phyloP scores from a whole-genome alignment of 2,797 vertebrate species.

The Acipenser oxyrinchus region DNA sequence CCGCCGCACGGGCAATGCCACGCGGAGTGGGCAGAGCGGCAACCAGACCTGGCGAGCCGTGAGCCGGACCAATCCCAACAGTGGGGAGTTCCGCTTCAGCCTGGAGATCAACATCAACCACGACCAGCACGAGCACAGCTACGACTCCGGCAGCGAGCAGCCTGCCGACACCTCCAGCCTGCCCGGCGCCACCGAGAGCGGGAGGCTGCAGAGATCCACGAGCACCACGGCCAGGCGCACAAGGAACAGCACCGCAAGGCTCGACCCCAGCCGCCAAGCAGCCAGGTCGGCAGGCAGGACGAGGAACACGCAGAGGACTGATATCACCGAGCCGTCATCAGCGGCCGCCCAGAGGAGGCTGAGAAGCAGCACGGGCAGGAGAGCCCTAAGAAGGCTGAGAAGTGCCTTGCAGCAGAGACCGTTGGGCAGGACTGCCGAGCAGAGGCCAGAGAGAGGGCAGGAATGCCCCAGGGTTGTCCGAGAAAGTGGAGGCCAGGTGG shows the following conservation, averaged over 20 bases:
- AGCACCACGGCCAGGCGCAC: conserved; percentile 48
- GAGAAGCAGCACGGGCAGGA: conserved; percentile 22
- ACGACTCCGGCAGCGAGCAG: conserved; percentile 48
- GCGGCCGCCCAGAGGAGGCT: conserved; percentile 34
- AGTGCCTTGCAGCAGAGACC: conserved; percentile 11
- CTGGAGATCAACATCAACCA: conserved; percentile 94
- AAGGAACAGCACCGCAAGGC: conserved; percentile 48
- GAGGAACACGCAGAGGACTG: conserved; percentile 40
- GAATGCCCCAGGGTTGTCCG: background rate
- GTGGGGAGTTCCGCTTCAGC: conserved; percentile 88
- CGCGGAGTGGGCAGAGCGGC: conserved; percentile 85
- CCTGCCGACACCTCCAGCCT: conserved; percentile 47
- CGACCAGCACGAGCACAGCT: conserved; percentile 67
- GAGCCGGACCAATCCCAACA: conserved; percentile 87
- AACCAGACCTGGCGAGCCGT: conserved; percentile 94
- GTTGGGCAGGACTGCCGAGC: conserved; percentile 39
- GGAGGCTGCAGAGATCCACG: conserved; percentile 8
- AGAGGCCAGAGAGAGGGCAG: background rate
- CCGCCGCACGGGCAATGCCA: conserved; percentile 81
- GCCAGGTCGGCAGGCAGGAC: conserved; percentile 17
- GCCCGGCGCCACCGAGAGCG: conserved; percentile 54
- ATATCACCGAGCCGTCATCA: conserved; percentile 39
- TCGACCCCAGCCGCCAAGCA: conserved; percentile 41
- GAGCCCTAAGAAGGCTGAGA: conserved; percentile 13
- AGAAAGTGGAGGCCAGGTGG: conserved; percentile 42